Evolutionary conservation across 2,797 vertebrate species (phyloP), one percentile per base, ranked within the genome.

Genomic region (Chrysocyon brachyurus): DNA sequence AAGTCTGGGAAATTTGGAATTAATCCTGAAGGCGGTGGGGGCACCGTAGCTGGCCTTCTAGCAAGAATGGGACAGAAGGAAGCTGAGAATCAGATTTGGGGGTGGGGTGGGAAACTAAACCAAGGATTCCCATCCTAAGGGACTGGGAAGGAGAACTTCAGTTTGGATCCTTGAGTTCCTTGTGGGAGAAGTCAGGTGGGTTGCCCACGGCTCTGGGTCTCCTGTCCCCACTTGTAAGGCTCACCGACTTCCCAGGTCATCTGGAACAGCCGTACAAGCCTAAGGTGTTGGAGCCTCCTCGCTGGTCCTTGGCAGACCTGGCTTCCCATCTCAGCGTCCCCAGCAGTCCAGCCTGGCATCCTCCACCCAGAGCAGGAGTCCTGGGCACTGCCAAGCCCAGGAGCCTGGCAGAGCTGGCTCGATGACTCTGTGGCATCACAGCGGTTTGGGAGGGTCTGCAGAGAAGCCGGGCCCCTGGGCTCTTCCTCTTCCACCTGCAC

Each of bases 401-500:
- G 26, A 64, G 19, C 92, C 59, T 49, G 57, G 59, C 19, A 59
- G 64, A 36, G 70, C 26, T 72, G 56, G 61, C 46, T 81, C 0
- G 0, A 59, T 26, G 66, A 0, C 22, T 54, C 68, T 3, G 15
- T 24, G 15, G 68, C 66, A 61, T 28, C 77, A 28, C 49, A 4
- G 24, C 6, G n/a, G 64, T 6, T 40, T 49, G 72, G 64, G 83
- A 79, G 61, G 40, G 33, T 72, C 46, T 56, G n/a, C 1, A 1
- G 22, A 49, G 66, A 90, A 81, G 28, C 6, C 2, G n/a, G 46
- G 81, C 7, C n/a, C 86, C 40, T 2, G 21, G 21, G 31, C 4
- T 91, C 90, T 52, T 88, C 56, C 83, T 84, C 93, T 77, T 24
- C 24, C 57, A 17, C 57, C 63, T 82, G 81, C 57, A 94, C 87